Percentiles rank a stretch among this genome's conserved stretches.
These are phyloP conservation scores for Caenorhabditis afra DNA, from an alignment of 2,888 invertebrate species.

Conservation along the genomic window DNA sequence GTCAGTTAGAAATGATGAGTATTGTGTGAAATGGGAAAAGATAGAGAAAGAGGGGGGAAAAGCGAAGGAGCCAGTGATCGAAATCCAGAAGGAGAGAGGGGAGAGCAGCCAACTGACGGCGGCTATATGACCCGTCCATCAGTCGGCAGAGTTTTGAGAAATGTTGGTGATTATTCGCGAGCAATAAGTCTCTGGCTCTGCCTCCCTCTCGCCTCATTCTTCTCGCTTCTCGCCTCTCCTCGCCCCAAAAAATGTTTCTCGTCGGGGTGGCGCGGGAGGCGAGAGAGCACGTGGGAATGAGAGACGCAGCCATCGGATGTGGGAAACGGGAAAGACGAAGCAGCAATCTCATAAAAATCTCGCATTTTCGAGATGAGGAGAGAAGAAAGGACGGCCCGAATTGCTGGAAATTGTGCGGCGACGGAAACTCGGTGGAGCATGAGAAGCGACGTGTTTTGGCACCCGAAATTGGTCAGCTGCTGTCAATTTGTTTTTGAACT, in stretches of 20 bases:
- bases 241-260: conserved; percentile 48
- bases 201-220: not conserved
- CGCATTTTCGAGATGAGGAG: not conserved
- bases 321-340: conserved; percentile 3
- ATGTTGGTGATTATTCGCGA: conserved; percentile 45
- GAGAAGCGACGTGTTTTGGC: conserved; percentile 2
- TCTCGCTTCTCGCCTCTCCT: conserved; percentile 1
- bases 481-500: conserved; percentile 28
- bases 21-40: conserved; percentile 40
- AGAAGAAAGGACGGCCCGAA: not conserved
- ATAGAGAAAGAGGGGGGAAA: conserved; percentile 27
- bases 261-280: conserved; percentile 28
- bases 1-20: conserved; percentile 46
- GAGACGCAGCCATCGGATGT: conserved; percentile 10
- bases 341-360: conserved; percentile 30
- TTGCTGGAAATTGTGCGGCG: conserved; percentile 25
- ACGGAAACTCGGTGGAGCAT: conserved; percentile 46
- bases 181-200: conserved; percentile 7
- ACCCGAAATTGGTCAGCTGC: conserved; percentile 38
- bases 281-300: not conserved
- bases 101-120: conserved; percentile 32
- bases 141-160: conserved; percentile 42
- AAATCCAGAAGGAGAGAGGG: not conserved
- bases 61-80: conserved; percentile 40
- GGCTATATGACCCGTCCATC: conserved; percentile 54